Base-by-base conservation (phyloP, 2,888 invertebrate species). In the Phrixothrix hirtus region DNA sequence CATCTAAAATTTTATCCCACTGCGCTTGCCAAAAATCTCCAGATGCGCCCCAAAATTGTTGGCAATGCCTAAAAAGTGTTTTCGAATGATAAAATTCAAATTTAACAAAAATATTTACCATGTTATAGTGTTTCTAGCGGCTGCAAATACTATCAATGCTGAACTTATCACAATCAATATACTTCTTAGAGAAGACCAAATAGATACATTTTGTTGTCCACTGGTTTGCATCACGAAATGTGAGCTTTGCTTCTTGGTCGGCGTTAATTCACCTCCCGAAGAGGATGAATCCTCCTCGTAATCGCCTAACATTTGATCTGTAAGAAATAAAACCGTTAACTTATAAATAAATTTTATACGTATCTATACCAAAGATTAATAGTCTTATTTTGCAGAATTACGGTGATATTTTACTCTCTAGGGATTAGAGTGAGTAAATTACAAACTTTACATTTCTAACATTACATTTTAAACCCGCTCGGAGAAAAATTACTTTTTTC, bases 1-100 rank as follows among this genome's bases (percentile, higher is more conserved):
- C 78, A 63, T 85, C 81, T 58, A 88, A 76, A 62, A 90, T 83
- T 70, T 81, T 82, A 67, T 89, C 87, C 90, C 90, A 92, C 66
- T 84, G 84, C 9, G 86, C 83, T 71, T 91, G 89, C 90, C 90
- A 91, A 70, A 90, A 89, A 68, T 89, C 86, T 10, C 89, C 90
- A 3, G 89, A 89, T 7, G 89, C 88, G 44, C 89, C 89, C 91
- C 91, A 91, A 70, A 90, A 88, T 69, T 83, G 79, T 74, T 90
- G 89, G 59, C 89, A 77, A 74, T 90, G 88, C 88, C 89, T 90
- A 64, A 62, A 77, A 73, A 16, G 3, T 14, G 15, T 16, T 7
- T 7, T 2, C 2, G n/a, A 16, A 25, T 10, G n/a, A n/a, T n/a
- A n/a, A n/a, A n/a, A n/a, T n/a, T n/a, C n/a, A n/a, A n/a, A n/a